phyloP scores from a whole-genome alignment of 2,113 vertebrate species.

The Alosa alosa region DNA sequence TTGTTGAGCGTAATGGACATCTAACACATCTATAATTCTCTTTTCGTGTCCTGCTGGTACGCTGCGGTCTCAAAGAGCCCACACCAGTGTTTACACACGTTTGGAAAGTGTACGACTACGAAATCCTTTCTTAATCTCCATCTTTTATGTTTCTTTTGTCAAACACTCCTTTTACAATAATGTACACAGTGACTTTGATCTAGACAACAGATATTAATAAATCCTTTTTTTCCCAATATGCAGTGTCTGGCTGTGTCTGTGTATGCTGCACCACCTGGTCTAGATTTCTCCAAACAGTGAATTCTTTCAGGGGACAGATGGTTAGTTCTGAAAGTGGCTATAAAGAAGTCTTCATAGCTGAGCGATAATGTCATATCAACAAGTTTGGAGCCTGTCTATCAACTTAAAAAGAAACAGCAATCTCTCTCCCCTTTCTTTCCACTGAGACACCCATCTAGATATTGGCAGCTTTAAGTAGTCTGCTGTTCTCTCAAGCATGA shows the following conservation, averaged over 20 bases:
- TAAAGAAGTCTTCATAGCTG: neutral
- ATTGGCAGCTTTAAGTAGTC: neutral
- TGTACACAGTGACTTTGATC: slow-evolving; percentile 4
- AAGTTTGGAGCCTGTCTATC: neutral
- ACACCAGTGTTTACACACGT: neutral
- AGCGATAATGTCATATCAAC: neutral
- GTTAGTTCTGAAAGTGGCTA: neutral
- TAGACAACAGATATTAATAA: neutral
- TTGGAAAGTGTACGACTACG: neutral
- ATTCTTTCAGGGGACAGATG: neutral
- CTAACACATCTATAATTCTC: neutral
- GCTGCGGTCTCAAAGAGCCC: neutral
- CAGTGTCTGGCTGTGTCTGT: neutral
- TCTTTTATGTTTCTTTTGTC: neutral
- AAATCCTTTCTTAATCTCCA: neutral
- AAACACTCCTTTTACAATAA: neutral
- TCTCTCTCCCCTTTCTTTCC: neutral
- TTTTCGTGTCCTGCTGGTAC: neutral
- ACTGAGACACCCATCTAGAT: neutral
- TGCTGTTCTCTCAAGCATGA: neutral
- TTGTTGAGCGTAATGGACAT: neutral
- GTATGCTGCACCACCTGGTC: neutral
- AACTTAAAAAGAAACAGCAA: neutral
- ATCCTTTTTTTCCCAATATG: neutral
- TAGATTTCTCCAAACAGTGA: neutral